A percentile compares a stretch with the other conserved stretches of the same genome.
phyloP scores from a whole-genome alignment of 35 echinoderm and acorn worm species.

The Lytechinus variegatus region DNA sequence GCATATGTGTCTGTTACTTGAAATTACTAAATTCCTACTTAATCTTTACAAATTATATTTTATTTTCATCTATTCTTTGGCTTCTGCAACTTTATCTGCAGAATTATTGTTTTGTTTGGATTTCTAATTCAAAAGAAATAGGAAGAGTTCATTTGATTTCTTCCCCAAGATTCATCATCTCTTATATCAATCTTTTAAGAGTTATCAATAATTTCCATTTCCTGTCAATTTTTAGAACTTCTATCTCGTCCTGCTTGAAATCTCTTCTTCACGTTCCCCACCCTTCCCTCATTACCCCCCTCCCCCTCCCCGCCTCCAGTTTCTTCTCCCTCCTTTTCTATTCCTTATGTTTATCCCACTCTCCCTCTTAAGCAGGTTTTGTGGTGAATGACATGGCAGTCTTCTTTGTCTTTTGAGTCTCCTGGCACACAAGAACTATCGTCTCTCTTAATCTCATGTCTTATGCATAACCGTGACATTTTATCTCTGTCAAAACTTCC shows the following conservation, averaged over 20 bases:
- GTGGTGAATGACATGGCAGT: not conserved
- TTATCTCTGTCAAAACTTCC: not conserved
- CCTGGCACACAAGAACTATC: not conserved
- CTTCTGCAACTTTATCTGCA: too few relatives aligned
- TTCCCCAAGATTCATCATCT: not conserved
- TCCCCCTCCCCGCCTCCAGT: not conserved
- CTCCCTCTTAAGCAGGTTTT: not conserved
- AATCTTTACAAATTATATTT: too few relatives aligned
- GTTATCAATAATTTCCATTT: too few relatives aligned
- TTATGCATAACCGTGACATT: not conserved
- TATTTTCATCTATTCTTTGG: too few relatives aligned
- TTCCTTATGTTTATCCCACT: not conserved
- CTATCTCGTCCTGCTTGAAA: too few relatives aligned
- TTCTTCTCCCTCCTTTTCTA: not conserved
- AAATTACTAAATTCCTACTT: not conserved
- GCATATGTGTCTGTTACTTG: not conserved
- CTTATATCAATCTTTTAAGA: not conserved
- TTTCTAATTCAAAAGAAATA: not conserved
- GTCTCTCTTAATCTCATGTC: not conserved
- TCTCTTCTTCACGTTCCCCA: not conserved
- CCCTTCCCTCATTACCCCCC: not conserved
- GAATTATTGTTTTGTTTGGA: too few relatives aligned
- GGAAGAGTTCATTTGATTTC: not conserved
- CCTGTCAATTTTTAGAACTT: too few relatives aligned
- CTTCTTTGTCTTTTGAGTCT: not conserved